Conservation (phyloP, 64 coral and sea anemone genomes). For the Dendrophyllia cribrosa region DNA sequence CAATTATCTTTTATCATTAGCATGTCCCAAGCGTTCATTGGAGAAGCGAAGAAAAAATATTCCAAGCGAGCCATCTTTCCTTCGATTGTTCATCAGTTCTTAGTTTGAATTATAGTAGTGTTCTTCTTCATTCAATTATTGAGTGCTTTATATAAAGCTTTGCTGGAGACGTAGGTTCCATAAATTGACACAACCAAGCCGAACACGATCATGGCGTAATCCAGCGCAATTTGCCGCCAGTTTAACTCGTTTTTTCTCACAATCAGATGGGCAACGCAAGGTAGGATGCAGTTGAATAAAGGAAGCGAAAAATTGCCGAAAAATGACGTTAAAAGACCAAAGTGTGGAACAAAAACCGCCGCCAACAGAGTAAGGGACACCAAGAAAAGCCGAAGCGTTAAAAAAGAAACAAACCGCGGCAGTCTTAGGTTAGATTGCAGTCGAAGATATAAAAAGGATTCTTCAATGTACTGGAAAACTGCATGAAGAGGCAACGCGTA, state of each 20-base stretch:
- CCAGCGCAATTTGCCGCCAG: neutral
- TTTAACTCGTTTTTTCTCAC: neutral
- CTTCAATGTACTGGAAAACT: slow-evolving; percentile 31
- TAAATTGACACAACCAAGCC: neutral
- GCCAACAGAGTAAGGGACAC: neutral
- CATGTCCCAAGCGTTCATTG: too few species aligned
- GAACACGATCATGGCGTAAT: slow-evolving; percentile 13
- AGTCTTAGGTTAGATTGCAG: neutral
- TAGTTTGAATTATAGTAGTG: too few species aligned
- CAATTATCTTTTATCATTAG: too few species aligned
- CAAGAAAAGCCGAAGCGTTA: neutral
- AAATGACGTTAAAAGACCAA: slow-evolving; percentile 31
- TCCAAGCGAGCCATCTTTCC: too few species aligned
- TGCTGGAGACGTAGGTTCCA: neutral
- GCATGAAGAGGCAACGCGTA: slow-evolving; percentile 21
- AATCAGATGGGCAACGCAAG: slow-evolving; percentile 1
- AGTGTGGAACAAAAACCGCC: slow-evolving; percentile 46
- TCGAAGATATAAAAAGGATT: neutral
- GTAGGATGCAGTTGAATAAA: slow-evolving; percentile 19
- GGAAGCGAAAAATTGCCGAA: slow-evolving; percentile 14
- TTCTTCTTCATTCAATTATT: neutral
- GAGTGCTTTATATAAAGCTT: neutral
- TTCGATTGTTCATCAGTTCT: too few species aligned
- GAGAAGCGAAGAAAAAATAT: too few species aligned
- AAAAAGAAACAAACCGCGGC: neutral